These are phyloP conservation scores for Unio delphinus DNA, from an alignment of 2,888 invertebrate species.

Conservation along the genomic window DNA sequence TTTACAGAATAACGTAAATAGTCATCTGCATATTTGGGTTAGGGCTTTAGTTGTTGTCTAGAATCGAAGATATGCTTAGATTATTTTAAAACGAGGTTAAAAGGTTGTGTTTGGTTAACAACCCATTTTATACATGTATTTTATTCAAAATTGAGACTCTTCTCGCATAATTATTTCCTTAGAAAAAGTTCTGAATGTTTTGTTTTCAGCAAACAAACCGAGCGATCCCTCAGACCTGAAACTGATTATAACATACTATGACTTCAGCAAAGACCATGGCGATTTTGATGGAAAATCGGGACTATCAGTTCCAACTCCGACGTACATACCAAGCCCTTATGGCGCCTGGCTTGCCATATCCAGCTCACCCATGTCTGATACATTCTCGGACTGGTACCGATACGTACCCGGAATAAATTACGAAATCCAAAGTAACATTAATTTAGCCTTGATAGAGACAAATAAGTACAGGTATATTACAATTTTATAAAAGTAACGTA, in stretches of 20 bases:
- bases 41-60: too few relatives aligned
- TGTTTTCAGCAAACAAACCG: not conserved
- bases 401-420: constrained; percentile 17
- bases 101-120: too few relatives aligned
- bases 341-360: constrained; percentile 49
- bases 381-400: constrained; percentile 58
- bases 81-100: too few relatives aligned
- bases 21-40: too few relatives aligned
- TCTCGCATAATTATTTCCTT: too few relatives aligned
- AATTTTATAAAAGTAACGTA: too few relatives aligned
- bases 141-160: too few relatives aligned
- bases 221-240: constrained; percentile 21
- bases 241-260: constrained; percentile 37
- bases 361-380: constrained; percentile 41
- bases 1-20: too few relatives aligned
- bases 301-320: constrained; percentile 25
- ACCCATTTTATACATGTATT: too few relatives aligned
- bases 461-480: too few relatives aligned
- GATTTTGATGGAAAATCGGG: constrained; percentile 31
- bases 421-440: constrained; percentile 23
- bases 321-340: constrained; percentile 46
- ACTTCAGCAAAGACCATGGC: constrained; percentile 33
- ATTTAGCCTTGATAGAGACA: constrained; percentile 5
- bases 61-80: too few relatives aligned
- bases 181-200: too few relatives aligned